phyloP scores from a whole-genome alignment of 2,888 invertebrate genomes.

The Tenodera sinensis region DNA sequence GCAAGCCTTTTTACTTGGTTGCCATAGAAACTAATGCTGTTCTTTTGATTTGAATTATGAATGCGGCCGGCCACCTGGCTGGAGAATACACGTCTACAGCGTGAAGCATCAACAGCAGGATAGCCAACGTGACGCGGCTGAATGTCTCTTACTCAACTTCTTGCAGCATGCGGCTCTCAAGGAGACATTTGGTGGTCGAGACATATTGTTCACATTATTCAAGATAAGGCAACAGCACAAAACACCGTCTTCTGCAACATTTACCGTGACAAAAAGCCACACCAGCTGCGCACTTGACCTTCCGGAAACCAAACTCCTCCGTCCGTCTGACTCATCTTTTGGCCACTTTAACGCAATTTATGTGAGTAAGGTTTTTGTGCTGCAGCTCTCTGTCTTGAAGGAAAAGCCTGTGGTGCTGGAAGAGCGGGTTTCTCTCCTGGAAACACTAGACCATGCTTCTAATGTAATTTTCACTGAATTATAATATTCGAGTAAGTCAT shows the following conservation, averaged over 20 bases:
- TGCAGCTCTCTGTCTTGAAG: background rate
- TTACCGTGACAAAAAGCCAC: background rate
- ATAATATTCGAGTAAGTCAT: too few relatives aligned
- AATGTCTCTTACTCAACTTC: background rate
- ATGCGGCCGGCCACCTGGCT: too few relatives aligned
- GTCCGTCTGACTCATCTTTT: background rate
- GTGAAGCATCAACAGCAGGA: background rate
- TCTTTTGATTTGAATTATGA: too few relatives aligned
- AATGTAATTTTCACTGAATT: too few relatives aligned
- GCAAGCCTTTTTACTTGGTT: too few relatives aligned
- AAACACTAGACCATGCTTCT: too few relatives aligned
- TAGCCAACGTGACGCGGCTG: background rate
- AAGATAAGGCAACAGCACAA: background rate
- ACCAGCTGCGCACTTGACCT: background rate
- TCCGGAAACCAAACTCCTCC: background rate
- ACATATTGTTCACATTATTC: background rate
- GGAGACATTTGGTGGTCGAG: background rate
- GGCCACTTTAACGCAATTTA: background rate
- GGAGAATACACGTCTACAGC: too few relatives aligned
- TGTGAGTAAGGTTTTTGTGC: background rate
- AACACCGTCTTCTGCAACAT: background rate
- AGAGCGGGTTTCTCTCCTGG: background rate
- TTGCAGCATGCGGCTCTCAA: background rate
- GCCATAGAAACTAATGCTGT: too few relatives aligned
- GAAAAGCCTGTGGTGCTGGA: background rate